These are phyloP conservation scores for Clepsis dumicolana DNA, from an alignment of 2,888 invertebrate species.

Conservation along the genomic window DNA sequence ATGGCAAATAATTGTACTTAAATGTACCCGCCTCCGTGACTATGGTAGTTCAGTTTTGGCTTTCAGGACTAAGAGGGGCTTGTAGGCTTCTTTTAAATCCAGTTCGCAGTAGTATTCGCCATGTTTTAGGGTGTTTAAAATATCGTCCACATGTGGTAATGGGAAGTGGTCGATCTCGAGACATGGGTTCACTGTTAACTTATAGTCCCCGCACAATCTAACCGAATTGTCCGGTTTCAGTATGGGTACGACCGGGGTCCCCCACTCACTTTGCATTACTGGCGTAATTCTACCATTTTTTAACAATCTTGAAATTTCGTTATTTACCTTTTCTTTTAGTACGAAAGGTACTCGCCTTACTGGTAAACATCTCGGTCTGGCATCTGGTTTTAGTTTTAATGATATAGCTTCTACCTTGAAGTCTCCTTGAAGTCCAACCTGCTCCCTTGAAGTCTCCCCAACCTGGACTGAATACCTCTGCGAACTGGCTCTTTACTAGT, in stretches of 20 bases:
- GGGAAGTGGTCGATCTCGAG: conserved; percentile 40
- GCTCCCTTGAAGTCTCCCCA: too few relatives aligned
- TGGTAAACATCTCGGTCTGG: not conserved
- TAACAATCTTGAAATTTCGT: conserved; percentile 1
- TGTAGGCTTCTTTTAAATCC: conserved; percentile 47
- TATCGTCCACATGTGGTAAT: conserved; percentile 26
- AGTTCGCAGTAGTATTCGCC: conserved; percentile 46
- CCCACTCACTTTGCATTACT: conserved; percentile 18
- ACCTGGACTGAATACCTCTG: conserved; percentile 21
- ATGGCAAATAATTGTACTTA: conserved; percentile 42
- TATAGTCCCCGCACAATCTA: conserved; percentile 38
- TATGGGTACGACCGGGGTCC: conserved; percentile 38
- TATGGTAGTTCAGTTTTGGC: conserved; percentile 39
- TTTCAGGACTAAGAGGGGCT: conserved; percentile 37
- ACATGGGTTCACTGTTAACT: conserved; percentile 36
- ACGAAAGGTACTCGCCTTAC: conserved; percentile 21
- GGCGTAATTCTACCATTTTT: not conserved
- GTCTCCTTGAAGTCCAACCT: too few relatives aligned
- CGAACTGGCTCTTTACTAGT: conserved; percentile 25
- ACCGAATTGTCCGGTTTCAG: conserved; percentile 34
- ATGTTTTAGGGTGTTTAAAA: conserved; percentile 28
- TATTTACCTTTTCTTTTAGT: conserved; percentile 24
- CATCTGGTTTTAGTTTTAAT: not conserved
- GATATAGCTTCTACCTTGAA: not conserved
- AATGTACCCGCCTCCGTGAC: conserved; percentile 42